Percentiles rank a stretch among this genome's conserved stretches.
Conservation (phyloP, 2,113 vertebrate species). For the Plectropomus leopardus region DNA sequence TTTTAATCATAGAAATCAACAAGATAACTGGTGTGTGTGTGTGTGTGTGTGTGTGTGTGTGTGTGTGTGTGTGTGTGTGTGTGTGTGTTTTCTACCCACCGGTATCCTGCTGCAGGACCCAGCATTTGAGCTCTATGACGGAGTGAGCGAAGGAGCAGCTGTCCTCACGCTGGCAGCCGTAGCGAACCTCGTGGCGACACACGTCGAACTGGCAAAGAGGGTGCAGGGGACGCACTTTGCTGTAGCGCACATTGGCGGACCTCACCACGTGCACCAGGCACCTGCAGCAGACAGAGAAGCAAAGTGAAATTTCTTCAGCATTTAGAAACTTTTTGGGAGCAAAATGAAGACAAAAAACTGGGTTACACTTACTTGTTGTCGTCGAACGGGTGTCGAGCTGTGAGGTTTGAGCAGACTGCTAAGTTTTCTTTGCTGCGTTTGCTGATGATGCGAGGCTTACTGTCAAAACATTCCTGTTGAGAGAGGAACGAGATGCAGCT, state of each 20-base stretch:
- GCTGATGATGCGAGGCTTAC: slow-evolving; percentile 98
- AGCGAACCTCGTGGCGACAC: slow-evolving; percentile 96
- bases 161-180: slow-evolving; percentile 96
- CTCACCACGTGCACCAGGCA: slow-evolving; percentile 98
- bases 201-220: slow-evolving; percentile 97
- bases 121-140: slow-evolving; percentile 97
- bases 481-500: not conserved
- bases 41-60: too few relatives aligned
- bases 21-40: not conserved
- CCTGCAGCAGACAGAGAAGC: slow-evolving; percentile 76
- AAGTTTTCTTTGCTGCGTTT: slow-evolving; percentile 97
- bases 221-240: slow-evolving; percentile 97
- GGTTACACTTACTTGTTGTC: slow-evolving; percentile 93
- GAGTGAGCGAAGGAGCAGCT: slow-evolving; percentile 99
- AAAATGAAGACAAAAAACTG: not conserved
- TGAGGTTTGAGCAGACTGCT: slow-evolving; percentile 95
- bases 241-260: slow-evolving; percentile 95
- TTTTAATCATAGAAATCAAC: not conserved
- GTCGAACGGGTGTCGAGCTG: slow-evolving; percentile 95
- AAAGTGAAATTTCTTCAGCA: not conserved
- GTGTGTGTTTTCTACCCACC: too few relatives aligned
- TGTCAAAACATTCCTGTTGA: slow-evolving; percentile 97
- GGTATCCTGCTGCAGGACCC: slow-evolving; percentile 97
- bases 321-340: not conserved
- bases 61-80: too few relatives aligned